Conservation (phyloP, 2,113 vertebrate genomes). For the Solea solea region DNA sequence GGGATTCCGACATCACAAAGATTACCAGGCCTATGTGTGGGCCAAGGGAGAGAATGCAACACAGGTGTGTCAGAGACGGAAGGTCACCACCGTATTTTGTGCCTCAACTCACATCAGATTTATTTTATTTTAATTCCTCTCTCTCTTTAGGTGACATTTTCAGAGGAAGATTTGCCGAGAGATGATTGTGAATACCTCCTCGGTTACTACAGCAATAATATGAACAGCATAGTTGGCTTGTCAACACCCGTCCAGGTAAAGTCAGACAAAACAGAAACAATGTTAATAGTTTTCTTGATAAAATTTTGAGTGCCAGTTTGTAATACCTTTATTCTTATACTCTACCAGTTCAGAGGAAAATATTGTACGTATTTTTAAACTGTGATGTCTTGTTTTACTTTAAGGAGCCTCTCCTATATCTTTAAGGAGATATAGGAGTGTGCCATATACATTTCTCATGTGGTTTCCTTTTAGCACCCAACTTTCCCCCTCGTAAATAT, state of each 20-base stretch:
- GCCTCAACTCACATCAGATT: constrained; percentile 1
- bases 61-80: constrained; percentile 54
- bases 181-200: constrained; percentile 94
- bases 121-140: neutral
- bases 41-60: constrained; percentile 85
- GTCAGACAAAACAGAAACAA: no score
- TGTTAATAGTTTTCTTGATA: no score
- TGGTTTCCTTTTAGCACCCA: neutral
- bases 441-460: no score
- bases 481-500: neutral
- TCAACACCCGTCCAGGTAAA: constrained; percentile 93
- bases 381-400: no score
- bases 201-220: constrained; percentile 92
- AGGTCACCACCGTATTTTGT: neutral
- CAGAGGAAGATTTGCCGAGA: constrained; percentile 92
- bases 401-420: no score
- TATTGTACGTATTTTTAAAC: no score
- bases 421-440: no score
- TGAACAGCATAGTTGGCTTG: constrained; percentile 90
- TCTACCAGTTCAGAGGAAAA: no score
- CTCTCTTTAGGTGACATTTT: constrained; percentile 85
- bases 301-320: no score
- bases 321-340: no score
- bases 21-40: constrained; percentile 93
- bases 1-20: constrained; percentile 95